Percentiles rank a stretch among this genome's conserved stretches.
Conservation (phyloP, 2,113 vertebrate species). For the Perca schrenkii region DNA sequence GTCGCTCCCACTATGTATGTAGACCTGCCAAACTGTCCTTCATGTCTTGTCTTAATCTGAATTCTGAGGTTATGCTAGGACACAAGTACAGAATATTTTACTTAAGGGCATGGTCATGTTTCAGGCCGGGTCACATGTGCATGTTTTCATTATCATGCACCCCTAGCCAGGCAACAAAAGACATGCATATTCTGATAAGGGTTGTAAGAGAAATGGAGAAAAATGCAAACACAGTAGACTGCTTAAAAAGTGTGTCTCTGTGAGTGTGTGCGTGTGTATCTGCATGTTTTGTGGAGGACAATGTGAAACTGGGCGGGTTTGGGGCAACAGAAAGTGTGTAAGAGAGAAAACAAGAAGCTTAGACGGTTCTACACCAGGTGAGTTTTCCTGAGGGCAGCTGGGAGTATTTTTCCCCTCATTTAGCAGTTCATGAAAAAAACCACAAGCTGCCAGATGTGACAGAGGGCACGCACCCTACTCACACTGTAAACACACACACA, state of each 20-base stretch:
- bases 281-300: slow-evolving; percentile 16
- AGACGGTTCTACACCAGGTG: slow-evolving; percentile 66
- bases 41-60: slow-evolving; percentile 64
- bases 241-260: slow-evolving; percentile 4
- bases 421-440: slow-evolving; percentile 78
- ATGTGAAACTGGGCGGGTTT: slow-evolving; percentile 17
- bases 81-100: slow-evolving; percentile 17
- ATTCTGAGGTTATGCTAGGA: slow-evolving; percentile 46
- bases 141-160: slow-evolving; percentile 15
- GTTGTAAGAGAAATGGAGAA: slow-evolving; percentile 3
- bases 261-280: background rate
- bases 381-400: slow-evolving; percentile 70
- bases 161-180: background rate
- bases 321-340: slow-evolving; percentile 20
- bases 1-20: slow-evolving; percentile 35
- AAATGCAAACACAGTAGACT: slow-evolving; percentile 32
- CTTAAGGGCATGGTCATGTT: slow-evolving; percentile 26
- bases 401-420: slow-evolving; percentile 80
- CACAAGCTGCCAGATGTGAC: slow-evolving; percentile 77
- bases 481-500: slow-evolving; percentile 60
- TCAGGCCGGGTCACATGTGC: background rate
- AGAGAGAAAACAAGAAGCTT: slow-evolving; percentile 38
- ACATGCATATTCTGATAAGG: background rate
- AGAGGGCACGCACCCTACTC: slow-evolving; percentile 65
- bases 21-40: slow-evolving; percentile 51